These are phyloP conservation scores for Erebia palarica DNA, from an alignment of 2,888 invertebrate species.

Conservation along the genomic window DNA sequence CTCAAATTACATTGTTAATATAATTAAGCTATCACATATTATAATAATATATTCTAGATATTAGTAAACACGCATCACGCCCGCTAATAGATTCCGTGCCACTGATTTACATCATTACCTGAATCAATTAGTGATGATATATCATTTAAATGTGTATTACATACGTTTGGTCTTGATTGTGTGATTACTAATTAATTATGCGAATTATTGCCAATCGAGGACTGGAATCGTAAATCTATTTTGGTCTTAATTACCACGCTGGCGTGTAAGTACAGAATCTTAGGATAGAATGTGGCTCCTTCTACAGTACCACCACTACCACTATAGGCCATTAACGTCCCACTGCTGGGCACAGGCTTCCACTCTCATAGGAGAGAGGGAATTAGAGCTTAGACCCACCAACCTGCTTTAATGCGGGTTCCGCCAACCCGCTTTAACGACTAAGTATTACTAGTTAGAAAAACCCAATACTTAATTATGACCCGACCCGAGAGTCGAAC, in stretches of 20 bases:
- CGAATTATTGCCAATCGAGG: conserved; percentile 14
- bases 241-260: not conserved
- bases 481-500: too few relatives aligned
- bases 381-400: too few relatives aligned
- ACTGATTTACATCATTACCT: conserved; percentile 53
- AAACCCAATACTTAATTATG: too few relatives aligned
- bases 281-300: not conserved
- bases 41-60: conserved; percentile 3
- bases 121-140: conserved; percentile 43
- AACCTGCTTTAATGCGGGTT: too few relatives aligned
- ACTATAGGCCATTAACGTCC: too few relatives aligned
- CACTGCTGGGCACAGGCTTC: too few relatives aligned
- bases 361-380: too few relatives aligned
- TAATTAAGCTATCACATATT: conserved; percentile 32
- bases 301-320: too few relatives aligned
- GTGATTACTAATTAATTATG: conserved; percentile 25
- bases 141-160: conserved; percentile 33
- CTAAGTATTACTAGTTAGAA: too few relatives aligned
- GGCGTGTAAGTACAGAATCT: not conserved
- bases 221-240: conserved; percentile 8
- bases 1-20: conserved; percentile 30
- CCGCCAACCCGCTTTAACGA: too few relatives aligned
- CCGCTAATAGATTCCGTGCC: conserved; percentile 52
- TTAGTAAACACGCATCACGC: conserved; percentile 24
- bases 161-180: conserved; percentile 23